Evolutionary conservation across 2,888 invertebrate genomes (phyloP), one percentile per base, ranked within the genome.

Genomic region (Thyatira batis): DNA sequence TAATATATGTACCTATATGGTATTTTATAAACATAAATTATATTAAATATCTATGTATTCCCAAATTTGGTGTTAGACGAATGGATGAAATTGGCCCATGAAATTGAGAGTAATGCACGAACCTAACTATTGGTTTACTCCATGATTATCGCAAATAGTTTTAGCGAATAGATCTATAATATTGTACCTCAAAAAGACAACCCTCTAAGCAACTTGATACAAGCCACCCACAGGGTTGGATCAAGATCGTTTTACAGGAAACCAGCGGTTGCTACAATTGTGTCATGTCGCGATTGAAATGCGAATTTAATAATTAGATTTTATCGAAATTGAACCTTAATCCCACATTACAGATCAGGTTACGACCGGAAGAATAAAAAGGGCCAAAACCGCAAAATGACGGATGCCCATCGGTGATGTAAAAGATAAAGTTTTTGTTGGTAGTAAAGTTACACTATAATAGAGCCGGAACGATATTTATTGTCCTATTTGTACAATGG

Each of bases 221-320:
- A 71, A 76, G 63, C 84, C 83, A 85, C 85, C 86, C 85, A 85
- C 82, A 71, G 78, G 73, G 65, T 65, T 73, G 74, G 76, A 75
- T 67, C 63, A 59, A 64, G 79, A 82, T 88, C 80, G 61, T 69
- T 76, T 91, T 89, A 90, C 90, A 89, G 91, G 91, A 90, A 87
- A 84, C 81, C 71, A 73, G 73, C 76, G 78, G 84, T 84, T 82
- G 80, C 78, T 76, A 82, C 83, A 82, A 87, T 85, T 84, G 82
- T 76, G 72, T 78, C 81, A 80, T 79, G 80, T 69, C 75, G 70
- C 58, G 65, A 60, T 51, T 69, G 67, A 66, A 73, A 75, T 71
- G 66, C 67, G 70, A 71, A 75, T 72, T 66, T 61, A 67, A 76
- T 67, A 63, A 58, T 56, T 13, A 28, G 20, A 23, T 20, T 30